Base-by-base conservation (phyloP, 2,797 vertebrate species). In the Rousettus madagascariensis region DNA sequence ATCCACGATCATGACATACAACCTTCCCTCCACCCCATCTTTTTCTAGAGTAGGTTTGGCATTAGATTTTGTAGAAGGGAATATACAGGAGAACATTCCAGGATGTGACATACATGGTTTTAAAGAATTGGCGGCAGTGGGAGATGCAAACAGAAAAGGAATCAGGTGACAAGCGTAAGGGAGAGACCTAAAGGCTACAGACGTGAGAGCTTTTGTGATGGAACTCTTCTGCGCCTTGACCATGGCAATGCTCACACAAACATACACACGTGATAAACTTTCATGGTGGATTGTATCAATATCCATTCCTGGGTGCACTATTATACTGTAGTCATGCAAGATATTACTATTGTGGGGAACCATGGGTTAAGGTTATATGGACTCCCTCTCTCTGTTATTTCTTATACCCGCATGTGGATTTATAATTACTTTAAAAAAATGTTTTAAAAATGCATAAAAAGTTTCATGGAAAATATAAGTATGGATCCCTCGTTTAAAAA, bases 391-490 rank as follows among this genome's bases (percentile, higher is more conserved):
- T 46, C 46, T 55, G 24, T 33, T 77, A 28, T 41, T 57, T 46
- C 15, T 80, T 24, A 41, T 16, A 87, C 26, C 30, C 24, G 7
- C 69, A 57, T 55, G 13, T 19, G 19, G 77, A 66, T 78, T 28
- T 49, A 26, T 46, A 75, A 80, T 36, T 51, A 33, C 53, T 46
- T 36, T 24, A 6, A 19, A 46, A 49, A 33, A 53, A 6, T 6
- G 2, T 20, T 80, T 86, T 10, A 38, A 94, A 66, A 46, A 71
- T 63, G 4, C 24, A 41, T 16, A 41, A 78, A 36, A 38, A 0
- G 12, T 82, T 79, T 57, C 85, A 26, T 90, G 24, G 38, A 66
- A 93, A 88, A 71, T 36, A 36, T 11, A 72, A 51, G 28, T 72
- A 24, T 43, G 38, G 16, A 11, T 85, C 22, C 36, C 0, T 72